These are phyloP conservation scores for Epicauta chinensis DNA, from an alignment of 1,140 invertebrate genomes.

Conservation along the genomic window DNA sequence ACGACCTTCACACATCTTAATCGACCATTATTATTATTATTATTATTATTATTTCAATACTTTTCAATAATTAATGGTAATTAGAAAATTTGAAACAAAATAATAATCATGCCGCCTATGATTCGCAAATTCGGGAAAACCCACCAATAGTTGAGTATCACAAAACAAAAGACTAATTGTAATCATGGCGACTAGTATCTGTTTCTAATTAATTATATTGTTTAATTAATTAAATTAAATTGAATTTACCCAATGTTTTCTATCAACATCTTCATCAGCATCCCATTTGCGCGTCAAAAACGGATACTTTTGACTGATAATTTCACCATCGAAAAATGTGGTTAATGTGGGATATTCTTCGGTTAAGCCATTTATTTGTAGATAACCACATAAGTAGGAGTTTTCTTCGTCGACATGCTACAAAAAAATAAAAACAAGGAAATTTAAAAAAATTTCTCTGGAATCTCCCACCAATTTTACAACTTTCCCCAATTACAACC, in stretches of 20 bases:
- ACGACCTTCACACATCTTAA: too few relatives aligned
- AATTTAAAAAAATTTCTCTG: background rate
- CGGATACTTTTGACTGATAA: slow-evolving; percentile 92
- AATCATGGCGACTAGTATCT: too few relatives aligned
- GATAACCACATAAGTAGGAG: slow-evolving; percentile 90
- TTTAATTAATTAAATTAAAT: background rate
- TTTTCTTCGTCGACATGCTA: slow-evolving; percentile 95
- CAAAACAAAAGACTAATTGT: too few relatives aligned
- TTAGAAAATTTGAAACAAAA: too few relatives aligned
- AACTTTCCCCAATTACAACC: slow-evolving; percentile 12
- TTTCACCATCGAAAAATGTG: slow-evolving; percentile 97
- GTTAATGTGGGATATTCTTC: slow-evolving; percentile 93
- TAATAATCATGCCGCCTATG: too few relatives aligned
- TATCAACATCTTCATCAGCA: slow-evolving; percentile 94
- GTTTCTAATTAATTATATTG: too few relatives aligned
- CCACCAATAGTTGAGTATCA: too few relatives aligned
- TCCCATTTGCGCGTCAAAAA: slow-evolving; percentile 97
- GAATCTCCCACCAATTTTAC: slow-evolving; percentile 3
- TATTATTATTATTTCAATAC: too few relatives aligned
- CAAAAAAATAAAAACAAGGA: slow-evolving; percentile 26
- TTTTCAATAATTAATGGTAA: too few relatives aligned
- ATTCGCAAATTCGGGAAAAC: too few relatives aligned
- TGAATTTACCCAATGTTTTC: slow-evolving; percentile 87
- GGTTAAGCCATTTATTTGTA: slow-evolving; percentile 93
- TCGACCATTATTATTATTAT: too few relatives aligned